Base-by-base conservation (phyloP, 2,113 vertebrate genomes). In the Bufo bufo region DNA sequence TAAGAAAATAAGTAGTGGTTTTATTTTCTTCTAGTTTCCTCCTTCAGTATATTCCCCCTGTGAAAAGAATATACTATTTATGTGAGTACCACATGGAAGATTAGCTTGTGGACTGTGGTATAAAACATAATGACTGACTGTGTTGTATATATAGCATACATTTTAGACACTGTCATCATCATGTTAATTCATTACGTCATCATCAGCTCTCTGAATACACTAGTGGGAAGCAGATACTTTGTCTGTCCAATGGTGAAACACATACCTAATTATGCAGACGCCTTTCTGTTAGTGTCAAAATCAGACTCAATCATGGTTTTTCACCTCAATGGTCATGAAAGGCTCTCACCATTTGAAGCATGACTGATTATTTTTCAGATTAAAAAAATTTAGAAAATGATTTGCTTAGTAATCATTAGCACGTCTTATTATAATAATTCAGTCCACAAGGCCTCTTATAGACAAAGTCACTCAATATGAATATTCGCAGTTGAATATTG, bases 311-410 rank as follows among this genome's bases (percentile, higher is more conserved):
- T 85, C 85, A 78, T 23, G 74, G 49, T 86, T 86, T 78, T 86
- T 86, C 85, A 86, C 85, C 54, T 86, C 85, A 78, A 66, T 59
- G 58, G 85, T 66, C 85, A 78, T 86, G 85, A 86, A 86, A 86
- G 75, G 85, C 85, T 86, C 65, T 86, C 47, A 78, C 75, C 75
- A 43, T 71, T 84, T 84, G 78, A 86, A 86, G 85, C 85, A 78
- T 86, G 85, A 86, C 85, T 86, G 85, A 86, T 78, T 86, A 86
- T 86, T 79, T 86, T 86, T 69, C 59, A 86, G 75, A 86, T 86
- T 79, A 66, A 86, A 86, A 86, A 86, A 86, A 78, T 86, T 78
- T 49, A 54, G 61, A 79, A 78, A 78, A 78, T 78, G 85, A 66
- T 66, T 86, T 77, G 75, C 72, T 47, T 77, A 54, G 75, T 79